Percentiles rank a stretch among this genome's conserved stretches.
Evolutionary conservation across 2,113 vertebrate species (phyloP).

Genomic region (Gracilinanus agilis): DNA sequence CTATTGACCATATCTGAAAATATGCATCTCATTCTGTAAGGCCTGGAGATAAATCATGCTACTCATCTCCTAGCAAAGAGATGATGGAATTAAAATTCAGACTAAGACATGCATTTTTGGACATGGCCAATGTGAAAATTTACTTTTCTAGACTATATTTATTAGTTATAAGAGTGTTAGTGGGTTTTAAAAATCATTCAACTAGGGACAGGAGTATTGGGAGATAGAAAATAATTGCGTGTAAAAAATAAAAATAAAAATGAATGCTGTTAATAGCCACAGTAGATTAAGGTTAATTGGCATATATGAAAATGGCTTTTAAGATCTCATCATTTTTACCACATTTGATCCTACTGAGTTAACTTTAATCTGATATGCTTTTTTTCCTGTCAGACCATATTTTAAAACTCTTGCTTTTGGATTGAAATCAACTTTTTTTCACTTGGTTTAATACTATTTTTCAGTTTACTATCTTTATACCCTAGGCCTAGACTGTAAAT

Average conservation of each 20-base stretch:
- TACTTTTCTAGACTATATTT: neutral
- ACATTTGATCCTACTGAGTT: neutral
- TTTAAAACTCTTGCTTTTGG: slow-evolving; percentile 6
- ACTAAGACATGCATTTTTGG: neutral
- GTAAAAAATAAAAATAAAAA: neutral
- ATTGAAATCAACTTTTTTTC: slow-evolving; percentile 5
- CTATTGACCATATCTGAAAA: neutral
- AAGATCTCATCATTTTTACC: slow-evolving; percentile 11
- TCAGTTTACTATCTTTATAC: slow-evolving; percentile 40
- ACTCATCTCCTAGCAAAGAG: neutral
- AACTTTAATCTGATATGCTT: slow-evolving; percentile 19
- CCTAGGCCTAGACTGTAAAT: neutral
- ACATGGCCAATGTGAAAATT: no score
- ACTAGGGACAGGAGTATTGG: neutral
- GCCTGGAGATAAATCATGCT: neutral
- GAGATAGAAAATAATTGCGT: neutral
- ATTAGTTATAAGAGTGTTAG: neutral
- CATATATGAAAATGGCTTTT: neutral
- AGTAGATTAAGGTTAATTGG: neutral
- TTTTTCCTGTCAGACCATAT: neutral
- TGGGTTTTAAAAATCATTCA: neutral
- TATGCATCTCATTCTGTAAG: neutral
- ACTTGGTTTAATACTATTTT: slow-evolving; percentile 32
- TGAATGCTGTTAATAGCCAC: neutral
- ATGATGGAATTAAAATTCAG: neutral